A percentile compares a stretch with the other conserved stretches of the same genome.
These are phyloP conservation scores for Oncorhynchus nerka DNA, from an alignment of 2,113 vertebrate species.

Conservation along the genomic window DNA sequence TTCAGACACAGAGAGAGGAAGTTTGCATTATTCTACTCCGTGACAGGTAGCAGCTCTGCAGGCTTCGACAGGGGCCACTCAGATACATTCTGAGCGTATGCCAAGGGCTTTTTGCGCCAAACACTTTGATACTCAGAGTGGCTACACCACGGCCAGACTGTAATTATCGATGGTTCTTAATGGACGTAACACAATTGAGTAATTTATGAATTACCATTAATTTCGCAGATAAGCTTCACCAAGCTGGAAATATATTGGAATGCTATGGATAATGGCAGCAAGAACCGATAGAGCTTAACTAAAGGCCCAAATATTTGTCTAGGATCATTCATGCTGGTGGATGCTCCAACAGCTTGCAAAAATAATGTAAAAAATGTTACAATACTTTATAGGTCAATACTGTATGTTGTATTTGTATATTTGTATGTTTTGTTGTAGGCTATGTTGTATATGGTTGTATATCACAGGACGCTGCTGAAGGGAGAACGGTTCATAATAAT, in stretches of 20 bases:
- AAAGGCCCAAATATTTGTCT: too few relatives aligned
- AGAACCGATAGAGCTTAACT: too few relatives aligned
- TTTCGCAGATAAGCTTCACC: too few relatives aligned
- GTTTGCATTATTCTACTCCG: slow-evolving; percentile 60
- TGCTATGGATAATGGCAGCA: too few relatives aligned
- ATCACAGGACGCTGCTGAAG: too few relatives aligned
- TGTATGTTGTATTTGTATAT: neutral
- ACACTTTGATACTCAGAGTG: slow-evolving; percentile 50
- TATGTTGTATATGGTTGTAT: neutral
- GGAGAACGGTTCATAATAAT: too few relatives aligned
- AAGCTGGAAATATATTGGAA: too few relatives aligned
- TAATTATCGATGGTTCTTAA: slow-evolving; percentile 56
- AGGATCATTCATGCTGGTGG: too few relatives aligned
- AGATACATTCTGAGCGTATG: slow-evolving; percentile 55
- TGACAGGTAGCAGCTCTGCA: slow-evolving; percentile 68
- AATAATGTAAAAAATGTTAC: neutral
- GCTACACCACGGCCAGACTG: slow-evolving; percentile 25
- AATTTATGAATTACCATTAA: too few relatives aligned
- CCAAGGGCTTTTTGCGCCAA: slow-evolving; percentile 48
- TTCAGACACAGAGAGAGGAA: slow-evolving; percentile 54
- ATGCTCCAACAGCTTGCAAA: slow-evolving; percentile 5
- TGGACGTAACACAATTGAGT: slow-evolving; percentile 19
- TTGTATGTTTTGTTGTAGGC: too few relatives aligned
- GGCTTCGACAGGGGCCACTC: slow-evolving; percentile 57
- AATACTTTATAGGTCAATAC: too few relatives aligned